Conservation (phyloP, 2,888 invertebrate genomes). For the Margaritifera margaritifera region DNA sequence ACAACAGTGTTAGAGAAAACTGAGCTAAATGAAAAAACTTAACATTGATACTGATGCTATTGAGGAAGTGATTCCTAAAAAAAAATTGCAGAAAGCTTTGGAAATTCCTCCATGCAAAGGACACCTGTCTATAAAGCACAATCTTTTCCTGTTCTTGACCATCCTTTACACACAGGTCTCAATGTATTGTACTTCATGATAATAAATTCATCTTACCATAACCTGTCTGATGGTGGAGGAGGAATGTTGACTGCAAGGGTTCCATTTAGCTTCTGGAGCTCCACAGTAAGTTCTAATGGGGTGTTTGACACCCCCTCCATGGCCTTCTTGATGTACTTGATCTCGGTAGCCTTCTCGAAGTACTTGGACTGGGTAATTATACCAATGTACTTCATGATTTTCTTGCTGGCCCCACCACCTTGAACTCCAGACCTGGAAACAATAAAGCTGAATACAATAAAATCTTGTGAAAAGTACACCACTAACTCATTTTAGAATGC, state of each 20-base stretch:
- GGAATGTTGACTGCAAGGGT: slow-evolving; percentile 88
- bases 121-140: too few relatives aligned
- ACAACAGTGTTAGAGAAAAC: too few relatives aligned
- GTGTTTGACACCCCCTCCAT: slow-evolving; percentile 94
- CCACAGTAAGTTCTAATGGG: slow-evolving; percentile 88
- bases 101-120: too few relatives aligned
- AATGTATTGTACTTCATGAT: too few relatives aligned
- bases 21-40: too few relatives aligned
- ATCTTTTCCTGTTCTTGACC: too few relatives aligned
- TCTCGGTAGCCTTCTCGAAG: slow-evolving; percentile 90
- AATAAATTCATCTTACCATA: slow-evolving; percentile 79
- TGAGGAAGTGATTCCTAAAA: neutral
- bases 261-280: slow-evolving; percentile 85
- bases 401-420: slow-evolving; percentile 75
- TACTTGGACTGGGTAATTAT: slow-evolving; percentile 88
- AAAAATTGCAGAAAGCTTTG: neutral
- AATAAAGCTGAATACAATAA: neutral
- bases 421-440: slow-evolving; percentile 27
- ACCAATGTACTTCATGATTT: slow-evolving; percentile 87
- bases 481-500: too few relatives aligned
- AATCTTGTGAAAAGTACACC: too few relatives aligned
- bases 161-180: too few relatives aligned
- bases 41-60: neutral
- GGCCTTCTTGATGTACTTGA: slow-evolving; percentile 88
- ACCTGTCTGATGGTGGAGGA: slow-evolving; percentile 89